Evolutionary conservation across 2,888 invertebrate species (phyloP), one percentile per base, ranked within the genome.

Genomic region (Podabrus alpinus): DNA sequence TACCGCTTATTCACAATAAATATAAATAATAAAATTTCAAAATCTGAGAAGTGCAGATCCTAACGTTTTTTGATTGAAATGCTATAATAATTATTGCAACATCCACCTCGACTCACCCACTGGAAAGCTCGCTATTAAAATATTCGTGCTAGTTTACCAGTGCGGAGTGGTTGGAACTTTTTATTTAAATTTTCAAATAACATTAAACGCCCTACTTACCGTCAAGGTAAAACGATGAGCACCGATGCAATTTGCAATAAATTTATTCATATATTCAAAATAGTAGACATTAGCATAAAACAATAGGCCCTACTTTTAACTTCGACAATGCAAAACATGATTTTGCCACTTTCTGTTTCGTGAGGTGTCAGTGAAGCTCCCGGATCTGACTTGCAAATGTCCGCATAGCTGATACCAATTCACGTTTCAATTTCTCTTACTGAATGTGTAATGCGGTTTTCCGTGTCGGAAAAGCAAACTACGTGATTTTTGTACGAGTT

Each of bases 351-450:
- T 82, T 81, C 81, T 78, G 80, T 81, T 79, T 81, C 80, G 78
- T 80, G 79, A 80, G 81, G 80, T 81, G 82, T 81, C 80, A 80
- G 79, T 74, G 78, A 77, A 71, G 79, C 71, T 78, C 77, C 75
- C 75, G 73, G 79, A 83, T 83, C 80, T 83, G 81, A 83, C 82
- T 83, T 83, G 82, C 83, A 83, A 83, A 83, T 83, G 74, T 74
- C 76, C 80, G 74, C 77, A 78, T 78, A 76, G 76, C 73, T 73
- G 81, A 82, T 79, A 79, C 78, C 81, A 82, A 83, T 83, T 80
- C 83, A 81, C 81, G 82, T 82, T 84, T 84, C 83, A 83, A 83
- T 83, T 83, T 82, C 82, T 80, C 80, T 80, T 80, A 81, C 81
- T 81, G 83, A 83, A 83, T 83, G 81, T 81, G 82, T 83, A 83